These are phyloP conservation scores for Oryzias sinensis DNA, from an alignment of 2,797 vertebrate genomes.

Conservation along the genomic window DNA sequence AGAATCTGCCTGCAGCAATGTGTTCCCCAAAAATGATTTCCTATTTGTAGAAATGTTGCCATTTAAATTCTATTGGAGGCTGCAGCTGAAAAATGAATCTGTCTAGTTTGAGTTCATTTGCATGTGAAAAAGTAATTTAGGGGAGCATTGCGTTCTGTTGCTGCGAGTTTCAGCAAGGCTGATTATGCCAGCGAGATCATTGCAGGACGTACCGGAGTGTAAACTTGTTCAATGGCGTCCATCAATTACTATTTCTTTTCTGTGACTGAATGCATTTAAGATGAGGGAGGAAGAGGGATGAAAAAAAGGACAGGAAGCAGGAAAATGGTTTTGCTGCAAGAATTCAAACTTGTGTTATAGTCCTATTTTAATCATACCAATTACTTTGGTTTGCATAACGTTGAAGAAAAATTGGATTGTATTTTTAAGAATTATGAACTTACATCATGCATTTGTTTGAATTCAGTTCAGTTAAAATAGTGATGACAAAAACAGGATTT, in stretches of 20 bases:
- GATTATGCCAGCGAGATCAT: conserved; percentile 47
- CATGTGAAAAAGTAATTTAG: conserved; percentile 57
- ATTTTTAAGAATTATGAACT: neutral
- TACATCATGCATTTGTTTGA: conserved; percentile 9
- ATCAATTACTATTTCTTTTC: conserved; percentile 74
- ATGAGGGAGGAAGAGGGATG: conserved; percentile 41
- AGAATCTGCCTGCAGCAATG: neutral
- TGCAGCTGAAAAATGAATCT: conserved; percentile 19
- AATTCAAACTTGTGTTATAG: conserved; percentile 54
- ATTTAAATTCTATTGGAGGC: conserved; percentile 39
- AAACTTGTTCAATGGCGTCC: conserved; percentile 70
- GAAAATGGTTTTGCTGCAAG: conserved; percentile 40
- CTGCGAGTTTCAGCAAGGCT: conserved; percentile 38
- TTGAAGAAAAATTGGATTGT: conserved; percentile 22
- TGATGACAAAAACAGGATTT: too few relatives aligned
- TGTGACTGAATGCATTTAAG: conserved; percentile 70
- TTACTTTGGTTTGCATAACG: conserved; percentile 39
- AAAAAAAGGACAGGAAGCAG: conserved; percentile 10
- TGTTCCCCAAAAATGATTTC: conserved; percentile 23
- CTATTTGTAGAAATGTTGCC: conserved; percentile 13
- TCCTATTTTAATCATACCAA: conserved; percentile 57
- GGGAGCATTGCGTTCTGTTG: conserved; percentile 50
- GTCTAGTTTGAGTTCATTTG: conserved; percentile 58
- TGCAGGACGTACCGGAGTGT: conserved; percentile 60
- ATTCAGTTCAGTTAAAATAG: neutral